Evolutionary conservation across 2,113 vertebrate genomes (phyloP).

Genomic region (Falco punctatus): DNA sequence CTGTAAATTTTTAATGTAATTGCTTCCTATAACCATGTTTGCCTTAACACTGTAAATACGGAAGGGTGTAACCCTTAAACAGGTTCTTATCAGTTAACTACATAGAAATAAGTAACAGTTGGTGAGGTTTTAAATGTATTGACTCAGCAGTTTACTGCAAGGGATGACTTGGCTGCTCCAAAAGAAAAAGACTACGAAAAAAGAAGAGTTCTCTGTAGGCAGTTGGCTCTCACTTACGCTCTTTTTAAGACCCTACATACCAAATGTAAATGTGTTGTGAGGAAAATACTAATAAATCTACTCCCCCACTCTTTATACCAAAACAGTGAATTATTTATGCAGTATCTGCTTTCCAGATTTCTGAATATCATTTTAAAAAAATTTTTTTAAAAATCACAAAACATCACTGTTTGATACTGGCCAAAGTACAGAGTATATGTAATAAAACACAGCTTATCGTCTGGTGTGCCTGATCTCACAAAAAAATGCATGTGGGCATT

Average conservation of each 20-base stretch:
- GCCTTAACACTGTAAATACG: slow-evolving; percentile 22
- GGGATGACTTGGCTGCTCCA: slow-evolving; percentile 3
- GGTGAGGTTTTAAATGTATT: slow-evolving; percentile 23
- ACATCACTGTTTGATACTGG: not conserved
- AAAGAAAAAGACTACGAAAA: not conserved
- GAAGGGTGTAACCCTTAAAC: slow-evolving; percentile 55
- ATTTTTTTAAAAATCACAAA: not conserved
- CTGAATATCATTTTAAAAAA: not conserved
- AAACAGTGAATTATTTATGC: not conserved
- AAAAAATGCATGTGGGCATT: not conserved
- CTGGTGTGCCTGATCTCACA: not conserved
- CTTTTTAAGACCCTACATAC: not conserved
- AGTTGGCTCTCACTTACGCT: not conserved
- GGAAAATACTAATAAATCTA: not conserved
- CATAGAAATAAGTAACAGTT: slow-evolving; percentile 49
- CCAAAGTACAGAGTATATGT: not conserved
- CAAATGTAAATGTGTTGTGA: not conserved
- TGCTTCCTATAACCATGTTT: slow-evolving; percentile 40
- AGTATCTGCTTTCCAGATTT: slow-evolving; percentile 23
- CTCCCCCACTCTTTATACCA: not conserved
- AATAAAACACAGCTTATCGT: not conserved
- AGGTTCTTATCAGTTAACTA: slow-evolving; percentile 50
- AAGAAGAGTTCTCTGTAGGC: not conserved
- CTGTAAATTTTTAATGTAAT: not conserved
- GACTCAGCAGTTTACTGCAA: slow-evolving; percentile 48